A percentile compares a stretch with the other conserved stretches of the same genome.
Evolutionary conservation across 2,888 invertebrate species (phyloP).

Genomic region (Hecatera dysodea): DNA sequence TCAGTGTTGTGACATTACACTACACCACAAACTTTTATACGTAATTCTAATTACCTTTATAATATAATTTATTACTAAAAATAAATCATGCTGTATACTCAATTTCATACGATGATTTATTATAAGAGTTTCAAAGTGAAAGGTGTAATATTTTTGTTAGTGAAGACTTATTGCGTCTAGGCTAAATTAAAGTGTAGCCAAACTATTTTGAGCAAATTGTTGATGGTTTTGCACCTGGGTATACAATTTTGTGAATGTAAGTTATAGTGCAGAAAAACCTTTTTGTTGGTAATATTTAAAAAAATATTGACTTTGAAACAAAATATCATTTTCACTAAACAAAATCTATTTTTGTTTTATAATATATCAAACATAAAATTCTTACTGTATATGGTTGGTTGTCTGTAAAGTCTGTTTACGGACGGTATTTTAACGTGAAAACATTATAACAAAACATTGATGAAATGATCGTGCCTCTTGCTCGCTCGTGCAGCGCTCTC

Average conservation of each 20-base stretch:
- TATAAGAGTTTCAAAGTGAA: conserved; percentile 53
- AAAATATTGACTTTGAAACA: no score
- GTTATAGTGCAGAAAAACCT: background rate
- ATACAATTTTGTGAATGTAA: background rate
- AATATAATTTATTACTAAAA: conserved; percentile 41
- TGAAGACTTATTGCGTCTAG: conserved; percentile 45
- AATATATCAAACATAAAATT: no score
- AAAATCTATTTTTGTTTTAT: no score
- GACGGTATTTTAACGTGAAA: no score
- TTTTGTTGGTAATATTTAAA: background rate
- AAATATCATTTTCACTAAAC: no score
- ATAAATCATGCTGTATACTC: conserved; percentile 48
- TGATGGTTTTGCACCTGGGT: conserved; percentile 28
- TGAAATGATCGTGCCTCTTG: no score
- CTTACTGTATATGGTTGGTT: no score
- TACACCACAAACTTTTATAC: conserved; percentile 6
- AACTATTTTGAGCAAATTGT: conserved; percentile 37
- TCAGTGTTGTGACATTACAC: background rate
- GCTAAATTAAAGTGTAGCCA: background rate
- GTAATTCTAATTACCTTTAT: conserved; percentile 3
- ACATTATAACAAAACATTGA: no score
- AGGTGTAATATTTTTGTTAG: conserved; percentile 52
- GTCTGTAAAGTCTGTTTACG: no score
- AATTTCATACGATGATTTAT: conserved; percentile 52
- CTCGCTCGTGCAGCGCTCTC: no score